phyloP scores from a whole-genome alignment of 2,888 invertebrate species.

The Tyria jacobaeae region DNA sequence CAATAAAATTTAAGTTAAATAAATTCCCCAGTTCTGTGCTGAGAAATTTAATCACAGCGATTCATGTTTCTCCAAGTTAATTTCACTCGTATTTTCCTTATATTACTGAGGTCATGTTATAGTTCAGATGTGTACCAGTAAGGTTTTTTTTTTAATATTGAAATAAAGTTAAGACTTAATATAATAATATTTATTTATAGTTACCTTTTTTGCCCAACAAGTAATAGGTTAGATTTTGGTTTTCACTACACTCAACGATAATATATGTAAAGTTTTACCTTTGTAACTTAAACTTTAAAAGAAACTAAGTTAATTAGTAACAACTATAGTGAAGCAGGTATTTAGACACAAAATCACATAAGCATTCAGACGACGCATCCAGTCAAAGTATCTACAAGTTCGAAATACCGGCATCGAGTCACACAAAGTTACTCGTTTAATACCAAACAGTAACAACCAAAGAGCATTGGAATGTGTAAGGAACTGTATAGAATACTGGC shows the following conservation, averaged over 20 bases:
- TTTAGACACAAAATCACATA: not conserved
- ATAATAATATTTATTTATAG: too few species aligned
- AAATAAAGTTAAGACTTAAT: not conserved
- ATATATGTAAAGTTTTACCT: too few species aligned
- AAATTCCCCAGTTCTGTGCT: not conserved
- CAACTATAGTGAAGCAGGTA: not conserved
- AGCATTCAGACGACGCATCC: not conserved
- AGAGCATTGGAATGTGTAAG: constrained; percentile 6
- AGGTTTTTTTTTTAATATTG: not conserved
- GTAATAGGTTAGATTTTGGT: too few species aligned
- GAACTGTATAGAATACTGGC: constrained; percentile 3
- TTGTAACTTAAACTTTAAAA: not conserved
- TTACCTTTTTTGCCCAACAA: too few species aligned
- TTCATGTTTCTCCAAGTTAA: constrained; percentile 28
- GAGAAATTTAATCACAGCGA: constrained; percentile 15
- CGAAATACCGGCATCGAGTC: constrained; percentile 2
- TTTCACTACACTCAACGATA: too few species aligned
- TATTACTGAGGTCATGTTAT: constrained; percentile 9
- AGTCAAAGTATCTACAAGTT: constrained; percentile 5
- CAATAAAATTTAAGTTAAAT: not conserved
- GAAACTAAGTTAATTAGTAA: not conserved
- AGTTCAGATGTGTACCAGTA: not conserved
- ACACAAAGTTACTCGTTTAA: not conserved
- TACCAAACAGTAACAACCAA: not conserved
- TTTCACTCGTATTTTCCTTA: constrained; percentile 8